These are phyloP conservation scores for Pocillopora damicornis DNA, from an alignment of 64 coral and sea anemone species.

Conservation along the genomic window DNA sequence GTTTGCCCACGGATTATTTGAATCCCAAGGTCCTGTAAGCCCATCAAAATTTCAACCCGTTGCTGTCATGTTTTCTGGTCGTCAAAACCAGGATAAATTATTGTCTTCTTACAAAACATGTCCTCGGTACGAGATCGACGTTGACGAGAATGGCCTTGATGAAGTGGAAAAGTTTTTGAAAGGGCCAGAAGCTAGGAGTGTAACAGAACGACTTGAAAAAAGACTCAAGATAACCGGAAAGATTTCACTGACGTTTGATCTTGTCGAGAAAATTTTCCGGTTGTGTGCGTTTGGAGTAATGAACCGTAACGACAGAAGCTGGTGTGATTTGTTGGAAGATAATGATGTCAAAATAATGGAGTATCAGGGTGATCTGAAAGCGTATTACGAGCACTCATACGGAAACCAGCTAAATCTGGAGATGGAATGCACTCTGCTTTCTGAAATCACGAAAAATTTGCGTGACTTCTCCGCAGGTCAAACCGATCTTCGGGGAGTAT, in stretches of 20 bases:
- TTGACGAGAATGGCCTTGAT: constrained; percentile 25
- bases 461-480: constrained; percentile 33
- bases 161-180: constrained; percentile 39
- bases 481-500: constrained; percentile 49
- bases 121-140: constrained; percentile 37
- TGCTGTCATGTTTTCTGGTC: constrained; percentile 46
- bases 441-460: constrained; percentile 53
- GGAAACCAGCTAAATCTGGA: constrained; percentile 60
- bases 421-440: constrained; percentile 65
- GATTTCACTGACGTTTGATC: constrained; percentile 36
- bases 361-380: constrained; percentile 48
- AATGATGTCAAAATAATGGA: constrained; percentile 37
- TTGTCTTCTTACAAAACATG: constrained; percentile 52
- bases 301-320: constrained; percentile 47
- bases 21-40: constrained; percentile 36
- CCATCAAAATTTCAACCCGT: constrained; percentile 59
- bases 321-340: constrained; percentile 56
- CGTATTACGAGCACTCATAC: constrained; percentile 60
- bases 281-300: constrained; percentile 67
- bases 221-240: constrained; percentile 54
- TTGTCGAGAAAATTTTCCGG: constrained; percentile 32
- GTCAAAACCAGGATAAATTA: constrained; percentile 41
- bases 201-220: constrained; percentile 40
- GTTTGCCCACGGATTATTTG: constrained; percentile 72
- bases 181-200: constrained; percentile 31